Evolutionary conservation across 2,888 invertebrate species (phyloP).

Genomic region (Rhaphigaster nebulosa): DNA sequence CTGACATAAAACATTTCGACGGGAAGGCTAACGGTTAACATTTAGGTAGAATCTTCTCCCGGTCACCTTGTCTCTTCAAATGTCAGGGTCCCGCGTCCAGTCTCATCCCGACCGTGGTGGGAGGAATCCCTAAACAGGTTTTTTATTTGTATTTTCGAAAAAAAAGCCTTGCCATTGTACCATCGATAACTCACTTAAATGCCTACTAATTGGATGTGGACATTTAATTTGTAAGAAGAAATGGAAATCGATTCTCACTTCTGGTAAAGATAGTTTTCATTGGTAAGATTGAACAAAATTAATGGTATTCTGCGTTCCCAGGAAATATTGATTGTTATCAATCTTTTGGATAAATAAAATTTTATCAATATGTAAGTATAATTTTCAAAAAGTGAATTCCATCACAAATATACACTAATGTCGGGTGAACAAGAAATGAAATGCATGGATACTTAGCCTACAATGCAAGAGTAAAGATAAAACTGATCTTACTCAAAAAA

Average conservation of each 20-base stretch:
- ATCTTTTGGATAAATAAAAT: too few species aligned
- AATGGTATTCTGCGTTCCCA: not conserved
- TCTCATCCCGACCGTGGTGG: constrained; percentile 35
- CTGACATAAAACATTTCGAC: not conserved
- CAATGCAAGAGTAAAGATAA: too few species aligned
- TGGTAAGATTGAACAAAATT: not conserved
- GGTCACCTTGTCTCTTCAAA: constrained; percentile 56
- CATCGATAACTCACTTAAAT: not conserved
- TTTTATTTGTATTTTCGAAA: not conserved
- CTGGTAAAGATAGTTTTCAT: not conserved
- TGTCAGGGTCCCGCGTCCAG: constrained; percentile 44
- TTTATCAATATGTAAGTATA: too few species aligned
- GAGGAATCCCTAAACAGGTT: constrained; percentile 36
- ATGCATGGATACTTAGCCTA: too few species aligned
- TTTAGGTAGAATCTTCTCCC: constrained; percentile 54
- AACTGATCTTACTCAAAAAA: too few species aligned
- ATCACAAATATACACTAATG: too few species aligned
- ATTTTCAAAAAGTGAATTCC: too few species aligned
- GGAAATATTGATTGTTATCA: too few species aligned
- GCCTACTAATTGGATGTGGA: not conserved
- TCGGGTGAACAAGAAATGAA: too few species aligned
- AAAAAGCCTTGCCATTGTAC: not conserved
- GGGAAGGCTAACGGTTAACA: constrained; percentile 54
- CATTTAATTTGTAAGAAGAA: not conserved
- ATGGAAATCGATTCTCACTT: not conserved